Evolutionary conservation across 2,888 invertebrate species (phyloP), one percentile per base, ranked within the genome.

Genomic region (Zygothrica quintamaculata): DNA sequence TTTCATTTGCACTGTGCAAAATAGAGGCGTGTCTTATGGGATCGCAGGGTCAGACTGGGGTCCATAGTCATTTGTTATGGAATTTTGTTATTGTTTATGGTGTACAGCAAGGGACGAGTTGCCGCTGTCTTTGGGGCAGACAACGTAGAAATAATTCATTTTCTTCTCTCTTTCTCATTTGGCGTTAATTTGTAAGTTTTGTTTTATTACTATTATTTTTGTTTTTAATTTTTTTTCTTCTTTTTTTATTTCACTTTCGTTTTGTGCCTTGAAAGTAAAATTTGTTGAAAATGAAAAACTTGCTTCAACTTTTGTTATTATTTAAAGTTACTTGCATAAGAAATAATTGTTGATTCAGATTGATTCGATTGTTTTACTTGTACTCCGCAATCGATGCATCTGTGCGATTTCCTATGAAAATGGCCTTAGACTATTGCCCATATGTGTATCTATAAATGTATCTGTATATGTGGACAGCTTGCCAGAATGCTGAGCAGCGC

Each of bases 321-420:
- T n/a, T 22, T 22, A 22, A 22, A 22, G 18, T 3, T 22, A 22
- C 18, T 22, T 22, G 18, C 18, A 5, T 3, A 22, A 22, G 18
- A 22, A 22, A 3, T 22, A 3, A 22, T 3, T 2, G 5, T 22
- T 2, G 18, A 22, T 22, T 22, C 18, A 22, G 18, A 22, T n/a
- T n/a, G n/a, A n/a, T n/a, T n/a, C n/a, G n/a, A n/a, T n/a, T n/a
- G n/a, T n/a, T n/a, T n/a, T n/a, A n/a, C n/a, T n/a, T n/a, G n/a
- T n/a, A n/a, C n/a, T n/a, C n/a, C n/a, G 29, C 29, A 8, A 9
- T 29, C 29, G 29, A 22, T 22, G 18, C 18, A 22, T 60, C 18
- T 58, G 15, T 3, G 29, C 44, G 29, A 18, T 60, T 72, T 73
- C 61, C 37, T 58, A 56, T 43, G 58, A 73, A 73, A 65, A 25